A percentile compares a stretch with the other conserved stretches of the same genome.
Evolutionary conservation across 2,113 vertebrate genomes (phyloP).

Genomic region (Psophia crepitans): DNA sequence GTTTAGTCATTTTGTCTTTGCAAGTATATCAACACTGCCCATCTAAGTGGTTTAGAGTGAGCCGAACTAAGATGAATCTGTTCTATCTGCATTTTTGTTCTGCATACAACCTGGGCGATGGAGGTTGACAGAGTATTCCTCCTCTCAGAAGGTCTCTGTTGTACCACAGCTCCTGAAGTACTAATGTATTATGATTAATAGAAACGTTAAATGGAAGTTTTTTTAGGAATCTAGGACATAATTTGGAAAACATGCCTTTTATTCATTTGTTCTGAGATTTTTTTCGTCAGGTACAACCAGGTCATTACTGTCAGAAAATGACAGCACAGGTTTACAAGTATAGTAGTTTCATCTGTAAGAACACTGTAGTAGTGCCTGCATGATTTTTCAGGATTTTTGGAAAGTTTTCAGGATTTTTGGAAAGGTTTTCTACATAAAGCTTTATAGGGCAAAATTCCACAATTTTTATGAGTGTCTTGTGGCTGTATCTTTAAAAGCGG

Average conservation of each 20-base stretch:
- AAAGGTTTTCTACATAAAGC: background rate
- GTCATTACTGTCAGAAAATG: background rate
- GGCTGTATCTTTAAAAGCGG: background rate
- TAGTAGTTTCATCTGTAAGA: background rate
- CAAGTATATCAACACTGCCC: accelerated
- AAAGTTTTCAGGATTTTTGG: background rate
- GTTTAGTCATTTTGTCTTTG: background rate
- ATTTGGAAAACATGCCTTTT: background rate
- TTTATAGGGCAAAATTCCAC: background rate
- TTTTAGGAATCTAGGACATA: background rate
- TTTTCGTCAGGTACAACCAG: background rate
- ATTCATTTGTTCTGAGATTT: background rate
- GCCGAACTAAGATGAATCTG: background rate
- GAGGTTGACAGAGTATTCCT: background rate
- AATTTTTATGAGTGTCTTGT: background rate
- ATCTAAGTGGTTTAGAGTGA: accelerated
- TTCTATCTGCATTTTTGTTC: background rate
- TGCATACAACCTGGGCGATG: background rate
- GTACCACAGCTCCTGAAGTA: background rate
- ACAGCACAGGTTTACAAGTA: background rate
- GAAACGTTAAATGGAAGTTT: background rate
- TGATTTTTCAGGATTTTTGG: background rate
- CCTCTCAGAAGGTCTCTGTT: background rate
- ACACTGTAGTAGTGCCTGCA: background rate
- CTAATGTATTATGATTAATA: background rate